Conservation (phyloP, 2,113 vertebrate genomes). For the Mormyrus iriodes region DNA sequence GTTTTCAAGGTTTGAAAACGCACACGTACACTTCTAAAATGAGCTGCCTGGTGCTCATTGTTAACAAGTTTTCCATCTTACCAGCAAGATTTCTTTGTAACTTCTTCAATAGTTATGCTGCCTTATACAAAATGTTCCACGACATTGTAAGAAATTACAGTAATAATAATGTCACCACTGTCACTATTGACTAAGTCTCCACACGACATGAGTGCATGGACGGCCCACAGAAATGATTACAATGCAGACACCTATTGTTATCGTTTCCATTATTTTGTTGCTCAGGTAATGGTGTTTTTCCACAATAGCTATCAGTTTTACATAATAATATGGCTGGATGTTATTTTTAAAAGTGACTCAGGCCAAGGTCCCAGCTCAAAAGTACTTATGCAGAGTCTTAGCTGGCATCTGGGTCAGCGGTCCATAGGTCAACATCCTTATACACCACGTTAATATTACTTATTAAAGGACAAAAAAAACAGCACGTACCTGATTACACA, state of each 20-base stretch:
- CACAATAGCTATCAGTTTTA: background rate
- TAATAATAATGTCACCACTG: background rate
- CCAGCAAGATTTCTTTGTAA: background rate
- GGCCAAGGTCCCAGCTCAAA: background rate
- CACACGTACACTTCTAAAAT: background rate
- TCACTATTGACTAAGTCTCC: background rate
- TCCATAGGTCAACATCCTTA: background rate
- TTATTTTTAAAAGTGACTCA: background rate
- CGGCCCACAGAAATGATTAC: background rate
- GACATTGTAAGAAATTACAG: background rate
- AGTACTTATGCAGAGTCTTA: background rate
- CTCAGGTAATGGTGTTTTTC: slow-evolving; percentile 3
- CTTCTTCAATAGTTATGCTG: background rate
- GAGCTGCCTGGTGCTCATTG: background rate
- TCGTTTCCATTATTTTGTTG: background rate
- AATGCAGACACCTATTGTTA: background rate
- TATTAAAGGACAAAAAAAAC: background rate
- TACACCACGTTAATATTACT: background rate
- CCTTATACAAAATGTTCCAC: background rate
- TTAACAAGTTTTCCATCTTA: background rate
- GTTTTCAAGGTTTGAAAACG: background rate
- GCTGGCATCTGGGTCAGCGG: background rate
- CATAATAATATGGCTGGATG: background rate
- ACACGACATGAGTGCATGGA: background rate
- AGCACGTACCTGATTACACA: background rate